phyloP scores from a whole-genome alignment of 1,140 invertebrate genomes.

The Phthorimaea operculella region DNA sequence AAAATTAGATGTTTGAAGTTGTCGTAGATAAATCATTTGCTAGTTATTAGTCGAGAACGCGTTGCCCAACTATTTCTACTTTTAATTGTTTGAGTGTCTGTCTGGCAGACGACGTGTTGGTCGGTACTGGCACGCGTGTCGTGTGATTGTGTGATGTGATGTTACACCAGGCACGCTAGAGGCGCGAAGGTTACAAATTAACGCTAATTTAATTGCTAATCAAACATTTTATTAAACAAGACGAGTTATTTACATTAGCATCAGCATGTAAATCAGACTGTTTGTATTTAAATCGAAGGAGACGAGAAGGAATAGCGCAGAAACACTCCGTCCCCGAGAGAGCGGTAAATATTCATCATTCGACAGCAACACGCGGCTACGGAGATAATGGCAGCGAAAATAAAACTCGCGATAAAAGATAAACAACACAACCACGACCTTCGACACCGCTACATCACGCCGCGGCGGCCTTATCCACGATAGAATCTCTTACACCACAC shows the following conservation, averaged over 20 bases:
- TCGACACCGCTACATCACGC: constrained; percentile 19
- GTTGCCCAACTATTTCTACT: not conserved
- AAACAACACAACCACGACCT: constrained; percentile 37
- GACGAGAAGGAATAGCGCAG: not conserved
- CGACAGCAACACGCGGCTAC: constrained; percentile 5
- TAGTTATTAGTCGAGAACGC: too few species aligned
- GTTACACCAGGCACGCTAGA: not conserved
- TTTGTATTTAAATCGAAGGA: not conserved
- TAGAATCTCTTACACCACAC: not conserved
- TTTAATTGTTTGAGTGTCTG: not conserved
- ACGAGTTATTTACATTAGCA: not conserved
- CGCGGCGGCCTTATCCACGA: too few species aligned
- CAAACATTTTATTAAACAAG: not conserved
- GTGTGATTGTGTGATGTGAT: not conserved
- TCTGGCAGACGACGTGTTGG: not conserved
- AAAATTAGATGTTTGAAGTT: too few species aligned
- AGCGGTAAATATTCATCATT: not conserved
- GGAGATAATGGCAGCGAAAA: constrained; percentile 21
- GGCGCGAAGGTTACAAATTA: not conserved
- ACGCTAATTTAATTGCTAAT: constrained; percentile 6
- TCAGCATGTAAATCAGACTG: not conserved
- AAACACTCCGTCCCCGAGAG: not conserved
- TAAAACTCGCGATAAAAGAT: constrained; percentile 33
- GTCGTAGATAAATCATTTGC: too few species aligned
- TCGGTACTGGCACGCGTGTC: not conserved